These are phyloP conservation scores for Tachina grossa DNA, from an alignment of 2,888 invertebrate species.

Conservation along the genomic window DNA sequence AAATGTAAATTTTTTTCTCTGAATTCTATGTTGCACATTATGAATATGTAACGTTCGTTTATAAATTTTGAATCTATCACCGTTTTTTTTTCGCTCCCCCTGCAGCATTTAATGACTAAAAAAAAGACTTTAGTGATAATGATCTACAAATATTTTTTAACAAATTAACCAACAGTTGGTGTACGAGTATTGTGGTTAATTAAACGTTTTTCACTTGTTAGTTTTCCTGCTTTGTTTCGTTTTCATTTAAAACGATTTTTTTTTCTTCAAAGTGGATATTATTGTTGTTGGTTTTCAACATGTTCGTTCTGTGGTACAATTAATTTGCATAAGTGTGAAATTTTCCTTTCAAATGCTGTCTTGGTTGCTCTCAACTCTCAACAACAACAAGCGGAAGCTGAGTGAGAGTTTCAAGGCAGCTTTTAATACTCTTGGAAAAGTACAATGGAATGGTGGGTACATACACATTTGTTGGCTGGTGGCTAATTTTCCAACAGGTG, in stretches of 20 bases:
- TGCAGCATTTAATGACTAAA: conserved; percentile 52
- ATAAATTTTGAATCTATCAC: conserved; percentile 31
- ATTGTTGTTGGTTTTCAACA: conserved; percentile 55
- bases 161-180: conserved; percentile 70
- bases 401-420: conserved; percentile 48
- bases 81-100: neutral
- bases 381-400: conserved; percentile 21
- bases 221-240: conserved; percentile 4
- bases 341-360: conserved; percentile 23
- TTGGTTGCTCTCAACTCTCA: neutral
- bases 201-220: conserved; percentile 57
- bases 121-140: conserved; percentile 51
- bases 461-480: too few relatives aligned
- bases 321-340: conserved; percentile 71
- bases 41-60: conserved; percentile 22
- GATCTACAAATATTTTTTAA: conserved; percentile 70
- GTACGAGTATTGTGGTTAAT: conserved; percentile 31
- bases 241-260: conserved; percentile 3
- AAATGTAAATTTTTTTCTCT: conserved; percentile 16
- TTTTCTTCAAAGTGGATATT: conserved; percentile 34
- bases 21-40: neutral
- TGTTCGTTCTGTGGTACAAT: conserved; percentile 60
- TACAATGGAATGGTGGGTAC: neutral
- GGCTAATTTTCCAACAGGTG: conserved; percentile 31
- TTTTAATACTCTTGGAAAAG: neutral